A percentile compares a stretch with the other conserved stretches of the same genome.
These are phyloP conservation scores for Carposina sasakii DNA, from an alignment of 1,140 invertebrate genomes.

Conservation along the genomic window DNA sequence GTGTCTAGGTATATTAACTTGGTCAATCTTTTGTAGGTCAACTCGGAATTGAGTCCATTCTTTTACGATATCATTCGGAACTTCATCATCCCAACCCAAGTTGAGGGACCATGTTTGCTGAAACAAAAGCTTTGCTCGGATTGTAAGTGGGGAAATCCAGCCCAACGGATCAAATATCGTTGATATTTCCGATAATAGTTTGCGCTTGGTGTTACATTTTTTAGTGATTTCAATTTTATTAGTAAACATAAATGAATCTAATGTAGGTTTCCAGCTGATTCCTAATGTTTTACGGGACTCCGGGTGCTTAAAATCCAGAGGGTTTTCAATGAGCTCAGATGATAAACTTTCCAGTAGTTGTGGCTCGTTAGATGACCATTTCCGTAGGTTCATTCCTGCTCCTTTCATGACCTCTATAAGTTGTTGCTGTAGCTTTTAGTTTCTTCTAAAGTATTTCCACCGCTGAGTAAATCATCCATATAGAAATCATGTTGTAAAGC, in stretches of 20 bases:
- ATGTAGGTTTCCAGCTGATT: slow-evolving; percentile 18
- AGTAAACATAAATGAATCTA: too few relatives aligned
- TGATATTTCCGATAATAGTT: slow-evolving; percentile 23
- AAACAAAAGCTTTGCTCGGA: slow-evolving; percentile 50
- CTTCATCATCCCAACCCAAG: slow-evolving; percentile 18
- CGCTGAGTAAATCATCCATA: too few relatives aligned
- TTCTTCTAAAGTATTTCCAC: too few relatives aligned
- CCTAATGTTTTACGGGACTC: slow-evolving; percentile 19
- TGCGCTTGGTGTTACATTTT: slow-evolving; percentile 15
- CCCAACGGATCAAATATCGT: slow-evolving; percentile 48
- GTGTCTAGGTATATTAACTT: slow-evolving; percentile 9
- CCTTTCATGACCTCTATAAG: too few relatives aligned
- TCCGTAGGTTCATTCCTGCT: too few relatives aligned
- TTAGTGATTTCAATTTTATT: too few relatives aligned
- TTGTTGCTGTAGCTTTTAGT: too few relatives aligned
- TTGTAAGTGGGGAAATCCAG: slow-evolving; percentile 39
- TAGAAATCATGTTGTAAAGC: too few relatives aligned
- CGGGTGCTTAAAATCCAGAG: slow-evolving; percentile 12
- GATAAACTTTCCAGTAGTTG: too few relatives aligned
- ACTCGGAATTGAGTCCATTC: slow-evolving; percentile 12
- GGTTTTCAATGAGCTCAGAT: too few relatives aligned
- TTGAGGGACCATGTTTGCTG: slow-evolving; percentile 45
- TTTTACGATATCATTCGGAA: slow-evolving; percentile 7
- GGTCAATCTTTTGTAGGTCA: slow-evolving; percentile 1
- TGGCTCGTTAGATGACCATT: too few relatives aligned